These are phyloP conservation scores for Diplodus puntazzo DNA, from an alignment of 2,797 vertebrate genomes.

Conservation along the genomic window DNA sequence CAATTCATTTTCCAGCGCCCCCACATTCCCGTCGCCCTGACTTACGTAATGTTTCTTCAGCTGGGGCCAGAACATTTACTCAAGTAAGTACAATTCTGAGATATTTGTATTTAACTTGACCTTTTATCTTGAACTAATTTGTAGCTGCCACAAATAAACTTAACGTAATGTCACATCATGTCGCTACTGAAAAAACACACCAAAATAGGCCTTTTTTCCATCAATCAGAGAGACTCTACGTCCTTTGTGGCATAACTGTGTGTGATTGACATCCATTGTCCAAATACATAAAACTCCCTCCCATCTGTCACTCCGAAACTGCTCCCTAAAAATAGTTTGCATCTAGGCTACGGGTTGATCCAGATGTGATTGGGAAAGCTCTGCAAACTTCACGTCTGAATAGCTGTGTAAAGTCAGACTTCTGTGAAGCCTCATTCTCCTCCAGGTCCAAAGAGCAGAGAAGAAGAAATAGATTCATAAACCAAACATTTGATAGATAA, in stretches of 20 bases:
- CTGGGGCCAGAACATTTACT: background rate
- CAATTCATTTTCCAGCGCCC: background rate
- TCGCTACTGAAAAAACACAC: background rate
- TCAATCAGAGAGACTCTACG: constrained; percentile 42
- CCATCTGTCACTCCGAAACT: constrained; percentile 61
- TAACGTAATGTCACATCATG: constrained; percentile 29
- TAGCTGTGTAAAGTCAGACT: constrained; percentile 12
- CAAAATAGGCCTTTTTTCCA: constrained; percentile 19
- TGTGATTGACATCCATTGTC: constrained; percentile 70
- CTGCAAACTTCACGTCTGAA: constrained; percentile 22
- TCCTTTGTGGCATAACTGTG: constrained; percentile 46
- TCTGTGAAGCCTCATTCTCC: constrained; percentile 7
- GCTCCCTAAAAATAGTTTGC: constrained; percentile 50
- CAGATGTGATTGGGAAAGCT: constrained; percentile 53
- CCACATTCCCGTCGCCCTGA: background rate
- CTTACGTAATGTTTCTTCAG: background rate
- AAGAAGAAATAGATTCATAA: background rate
- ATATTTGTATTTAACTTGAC: background rate
- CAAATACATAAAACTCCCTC: constrained; percentile 52
- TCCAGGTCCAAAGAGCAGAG: constrained; percentile 15
- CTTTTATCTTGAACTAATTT: background rate
- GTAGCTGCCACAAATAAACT: constrained; percentile 28
- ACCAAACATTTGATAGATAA: background rate
- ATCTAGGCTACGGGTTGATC: constrained; percentile 41
- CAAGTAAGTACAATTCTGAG: background rate